Conservation (phyloP, 53 echinoderm and acorn worm species). For the Holothuria scabra region DNA sequence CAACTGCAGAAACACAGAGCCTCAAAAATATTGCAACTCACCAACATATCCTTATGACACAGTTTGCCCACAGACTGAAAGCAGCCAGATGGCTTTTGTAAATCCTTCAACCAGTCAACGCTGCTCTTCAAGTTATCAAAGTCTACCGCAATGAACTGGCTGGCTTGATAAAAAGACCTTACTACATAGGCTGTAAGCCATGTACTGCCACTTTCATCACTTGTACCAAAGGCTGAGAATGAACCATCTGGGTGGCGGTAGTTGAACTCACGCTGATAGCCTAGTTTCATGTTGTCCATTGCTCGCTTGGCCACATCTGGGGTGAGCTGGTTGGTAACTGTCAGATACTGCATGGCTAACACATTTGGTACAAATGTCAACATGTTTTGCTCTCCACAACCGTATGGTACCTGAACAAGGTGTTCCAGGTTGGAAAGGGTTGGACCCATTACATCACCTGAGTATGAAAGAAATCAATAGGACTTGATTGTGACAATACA, state of each 20-base stretch:
- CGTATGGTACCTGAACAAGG: constrained; percentile 77
- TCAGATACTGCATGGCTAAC: constrained; percentile 80
- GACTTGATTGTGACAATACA: too few relatives aligned
- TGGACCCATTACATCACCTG: constrained; percentile 90
- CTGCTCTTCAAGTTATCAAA: constrained; percentile 73
- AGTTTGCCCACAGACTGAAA: constrained; percentile 76
- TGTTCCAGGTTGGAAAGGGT: constrained; percentile 80
- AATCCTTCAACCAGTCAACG: constrained; percentile 75
- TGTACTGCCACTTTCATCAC: constrained; percentile 66
- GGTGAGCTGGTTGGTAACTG: constrained; percentile 69
- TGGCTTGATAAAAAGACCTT: constrained; percentile 80
- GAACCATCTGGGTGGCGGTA: constrained; percentile 82
- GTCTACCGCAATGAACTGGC: constrained; percentile 77
- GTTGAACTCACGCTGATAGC: constrained; percentile 93
- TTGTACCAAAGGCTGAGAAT: constrained; percentile 81
- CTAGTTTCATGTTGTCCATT: constrained; percentile 71
- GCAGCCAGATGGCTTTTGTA: constrained; percentile 76
- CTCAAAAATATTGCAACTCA: constrained; percentile 45
- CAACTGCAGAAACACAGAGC: neutral
- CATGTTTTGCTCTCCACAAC: constrained; percentile 97
- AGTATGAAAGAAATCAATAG: too few relatives aligned
- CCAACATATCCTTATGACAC: constrained; percentile 86
- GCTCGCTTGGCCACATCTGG: constrained; percentile 51
- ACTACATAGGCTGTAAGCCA: constrained; percentile 89
- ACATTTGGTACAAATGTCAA: constrained; percentile 85